Percentiles rank a stretch among this genome's conserved stretches.
Evolutionary conservation across 2,888 invertebrate species (phyloP).

Genomic region (Drosophila subquinaria): DNA sequence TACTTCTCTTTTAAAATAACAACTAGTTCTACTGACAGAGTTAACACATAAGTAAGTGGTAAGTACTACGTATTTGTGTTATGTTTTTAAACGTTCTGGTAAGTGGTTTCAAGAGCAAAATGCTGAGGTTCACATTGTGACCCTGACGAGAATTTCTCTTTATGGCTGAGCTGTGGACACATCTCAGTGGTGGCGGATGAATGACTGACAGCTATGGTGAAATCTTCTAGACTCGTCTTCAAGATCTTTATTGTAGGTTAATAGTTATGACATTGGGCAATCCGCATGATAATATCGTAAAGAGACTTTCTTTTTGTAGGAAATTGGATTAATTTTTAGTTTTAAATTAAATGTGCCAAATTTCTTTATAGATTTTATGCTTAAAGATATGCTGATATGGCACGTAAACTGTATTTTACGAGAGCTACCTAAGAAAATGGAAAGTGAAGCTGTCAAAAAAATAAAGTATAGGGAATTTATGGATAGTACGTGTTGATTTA

Average conservation of each 20-base stretch:
- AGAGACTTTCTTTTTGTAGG: slow-evolving; percentile 70
- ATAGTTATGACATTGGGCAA: slow-evolving; percentile 79
- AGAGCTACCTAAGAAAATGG: slow-evolving; percentile 43
- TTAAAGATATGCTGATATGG: slow-evolving; percentile 54
- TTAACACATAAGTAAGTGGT: slow-evolving; percentile 13
- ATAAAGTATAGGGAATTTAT: slow-evolving; percentile 6
- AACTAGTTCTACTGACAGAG: slow-evolving; percentile 41
- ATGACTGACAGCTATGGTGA: slow-evolving; percentile 55
- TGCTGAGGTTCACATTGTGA: slow-evolving; percentile 56
- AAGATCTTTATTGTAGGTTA: slow-evolving; percentile 80
- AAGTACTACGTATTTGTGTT: slow-evolving; percentile 15
- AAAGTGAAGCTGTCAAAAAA: slow-evolving; percentile 49
- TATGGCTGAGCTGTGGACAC: slow-evolving; percentile 40
- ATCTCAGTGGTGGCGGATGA: slow-evolving; percentile 46
- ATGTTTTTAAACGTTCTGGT: slow-evolving; percentile 61
- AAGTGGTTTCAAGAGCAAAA: slow-evolving; percentile 68
- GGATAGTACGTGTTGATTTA: slow-evolving; percentile 11
- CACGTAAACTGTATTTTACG: slow-evolving; percentile 39
- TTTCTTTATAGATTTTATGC: slow-evolving; percentile 24
- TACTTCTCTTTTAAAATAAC: slow-evolving; percentile 13
- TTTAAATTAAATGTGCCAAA: slow-evolving; percentile 19
- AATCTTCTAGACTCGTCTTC: slow-evolving; percentile 68
- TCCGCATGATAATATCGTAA: slow-evolving; percentile 46
- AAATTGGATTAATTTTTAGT: slow-evolving; percentile 51
- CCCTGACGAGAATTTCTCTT: slow-evolving; percentile 74